A percentile compares a stretch with the other conserved stretches of the same genome.
These are phyloP conservation scores for Lypha dubia DNA, from an alignment of 2,888 invertebrate species.

Conservation along the genomic window DNA sequence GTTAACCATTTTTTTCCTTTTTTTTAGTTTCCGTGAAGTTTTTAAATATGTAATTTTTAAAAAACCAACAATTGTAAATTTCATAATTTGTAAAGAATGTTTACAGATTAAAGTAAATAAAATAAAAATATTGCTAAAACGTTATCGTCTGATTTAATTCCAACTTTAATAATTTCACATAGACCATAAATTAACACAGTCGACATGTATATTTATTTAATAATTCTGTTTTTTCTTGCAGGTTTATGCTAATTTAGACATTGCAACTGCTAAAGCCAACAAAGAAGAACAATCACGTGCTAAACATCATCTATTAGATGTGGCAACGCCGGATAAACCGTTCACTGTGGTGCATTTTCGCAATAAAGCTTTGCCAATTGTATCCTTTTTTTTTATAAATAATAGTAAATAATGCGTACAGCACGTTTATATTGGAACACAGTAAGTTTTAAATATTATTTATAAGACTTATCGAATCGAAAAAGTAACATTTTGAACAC, in stretches of 20 bases:
- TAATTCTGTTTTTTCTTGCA: slow-evolving; percentile 83
- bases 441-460: slow-evolving; percentile 20
- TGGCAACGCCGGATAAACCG: slow-evolving; percentile 90
- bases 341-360: slow-evolving; percentile 94
- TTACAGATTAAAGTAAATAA: not conserved
- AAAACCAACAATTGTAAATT: not conserved
- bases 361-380: slow-evolving; percentile 90
- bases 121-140: not conserved
- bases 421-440: not conserved
- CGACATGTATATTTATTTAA: slow-evolving; percentile 27
- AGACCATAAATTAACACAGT: slow-evolving; percentile 57
- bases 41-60: not conserved
- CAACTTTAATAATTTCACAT: not conserved
- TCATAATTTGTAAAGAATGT: not conserved
- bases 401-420: no score
- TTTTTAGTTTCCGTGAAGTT: not conserved
- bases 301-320: slow-evolving; percentile 94
- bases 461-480: no score
- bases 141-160: not conserved
- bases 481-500: no score
- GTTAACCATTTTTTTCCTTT: not conserved
- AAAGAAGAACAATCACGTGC: slow-evolving; percentile 89
- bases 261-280: slow-evolving; percentile 97
- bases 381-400: slow-evolving; percentile 83
- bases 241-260: slow-evolving; percentile 96